Conservation (phyloP, 2,888 invertebrate genomes). For the Glaucopsyche alexis region DNA sequence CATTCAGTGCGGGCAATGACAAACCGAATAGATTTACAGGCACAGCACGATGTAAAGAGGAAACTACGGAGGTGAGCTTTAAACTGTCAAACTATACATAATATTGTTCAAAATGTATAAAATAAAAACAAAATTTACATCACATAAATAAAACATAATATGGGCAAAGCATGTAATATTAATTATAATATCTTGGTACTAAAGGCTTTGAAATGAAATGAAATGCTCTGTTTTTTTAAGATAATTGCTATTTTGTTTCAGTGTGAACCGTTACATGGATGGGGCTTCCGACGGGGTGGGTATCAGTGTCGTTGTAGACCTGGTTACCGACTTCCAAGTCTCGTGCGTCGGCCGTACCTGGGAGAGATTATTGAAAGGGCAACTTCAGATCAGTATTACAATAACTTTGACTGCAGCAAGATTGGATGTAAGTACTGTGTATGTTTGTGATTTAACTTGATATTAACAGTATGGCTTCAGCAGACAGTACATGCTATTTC, state of each 20-base stretch:
- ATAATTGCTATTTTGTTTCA: slow-evolving; percentile 52
- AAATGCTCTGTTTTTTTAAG: background rate
- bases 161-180: too few relatives aligned
- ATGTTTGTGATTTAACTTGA: background rate
- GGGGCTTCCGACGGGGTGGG: slow-evolving; percentile 96
- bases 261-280: slow-evolving; percentile 98
- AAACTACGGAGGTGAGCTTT: slow-evolving; percentile 40
- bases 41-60: slow-evolving; percentile 91
- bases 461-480: too few relatives aligned
- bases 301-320: slow-evolving; percentile 97
- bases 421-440: slow-evolving; percentile 89
- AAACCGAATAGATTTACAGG: slow-evolving; percentile 93
- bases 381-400: slow-evolving; percentile 94
- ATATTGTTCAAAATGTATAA: background rate
- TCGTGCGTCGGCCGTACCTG: slow-evolving; percentile 93
- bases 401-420: slow-evolving; percentile 93
- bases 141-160: too few relatives aligned
- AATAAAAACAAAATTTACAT: too few relatives aligned
- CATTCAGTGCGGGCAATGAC: slow-evolving; percentile 91
- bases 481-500: too few relatives aligned
- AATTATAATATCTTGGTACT: too few relatives aligned
- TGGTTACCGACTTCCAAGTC: slow-evolving; percentile 90
- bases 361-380: slow-evolving; percentile 97
- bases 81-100: background rate
- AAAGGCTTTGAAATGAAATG: too few relatives aligned